Percentiles rank a stretch among this genome's conserved stretches.
Evolutionary conservation across 2,888 invertebrate species (phyloP).

Genomic region (Tetanocera ferruginea): DNA sequence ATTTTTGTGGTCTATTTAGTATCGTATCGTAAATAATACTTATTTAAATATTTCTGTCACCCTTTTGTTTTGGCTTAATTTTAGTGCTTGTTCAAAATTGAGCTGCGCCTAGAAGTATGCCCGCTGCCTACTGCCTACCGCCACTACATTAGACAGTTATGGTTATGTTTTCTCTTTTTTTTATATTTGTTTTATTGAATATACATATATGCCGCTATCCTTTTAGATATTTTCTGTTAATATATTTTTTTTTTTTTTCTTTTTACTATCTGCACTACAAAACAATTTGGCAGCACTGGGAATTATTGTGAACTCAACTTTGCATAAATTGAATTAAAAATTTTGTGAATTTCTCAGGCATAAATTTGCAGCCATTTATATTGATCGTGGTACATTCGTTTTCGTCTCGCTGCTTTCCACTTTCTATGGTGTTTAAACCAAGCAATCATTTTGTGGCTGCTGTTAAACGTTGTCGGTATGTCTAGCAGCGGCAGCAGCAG

Average conservation of each 20-base stretch:
- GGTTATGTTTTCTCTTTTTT: no score
- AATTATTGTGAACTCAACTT: conserved; percentile 2
- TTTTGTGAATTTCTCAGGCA: conserved; percentile 6
- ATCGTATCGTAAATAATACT: not conserved
- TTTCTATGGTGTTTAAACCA: no score
- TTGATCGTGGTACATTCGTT: not conserved
- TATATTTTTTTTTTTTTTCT: not conserved
- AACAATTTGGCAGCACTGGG: not conserved
- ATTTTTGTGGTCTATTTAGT: not conserved
- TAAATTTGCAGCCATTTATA: conserved; percentile 8
- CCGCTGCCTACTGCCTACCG: not conserved
- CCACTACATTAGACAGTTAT: no score
- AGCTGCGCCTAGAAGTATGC: not conserved
- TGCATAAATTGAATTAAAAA: conserved; percentile 5
- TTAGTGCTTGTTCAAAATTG: not conserved
- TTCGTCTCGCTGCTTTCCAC: not conserved
- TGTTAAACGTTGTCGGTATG: no score
- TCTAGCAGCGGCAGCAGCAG: no score
- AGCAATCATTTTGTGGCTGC: no score
- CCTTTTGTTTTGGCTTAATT: not conserved
- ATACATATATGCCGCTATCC: no score
- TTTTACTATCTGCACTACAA: not conserved
- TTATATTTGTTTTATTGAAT: not conserved
- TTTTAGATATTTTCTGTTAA: not conserved
- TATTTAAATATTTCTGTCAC: not conserved